Conservation (phyloP, 2,797 vertebrate species). For the Gallinago solitaria region DNA sequence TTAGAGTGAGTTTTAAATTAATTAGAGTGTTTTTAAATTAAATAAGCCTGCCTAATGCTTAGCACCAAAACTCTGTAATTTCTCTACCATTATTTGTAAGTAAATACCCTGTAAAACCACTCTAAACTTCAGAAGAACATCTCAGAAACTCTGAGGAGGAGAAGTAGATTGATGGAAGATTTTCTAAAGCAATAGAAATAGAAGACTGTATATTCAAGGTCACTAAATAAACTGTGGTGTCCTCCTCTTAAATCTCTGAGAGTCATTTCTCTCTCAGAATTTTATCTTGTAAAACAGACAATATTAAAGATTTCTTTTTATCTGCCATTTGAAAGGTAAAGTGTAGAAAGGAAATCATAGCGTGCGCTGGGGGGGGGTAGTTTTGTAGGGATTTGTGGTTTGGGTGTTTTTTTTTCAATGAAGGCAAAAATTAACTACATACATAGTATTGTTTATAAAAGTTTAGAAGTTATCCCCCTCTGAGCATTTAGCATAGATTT, state of each 20-base stretch:
- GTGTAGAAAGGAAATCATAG: background rate
- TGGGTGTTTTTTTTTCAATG: background rate
- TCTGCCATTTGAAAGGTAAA: background rate
- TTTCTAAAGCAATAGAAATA: background rate
- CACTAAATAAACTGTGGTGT: background rate
- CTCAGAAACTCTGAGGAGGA: background rate
- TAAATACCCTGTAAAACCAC: background rate
- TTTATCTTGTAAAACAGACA: background rate
- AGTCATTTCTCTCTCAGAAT: background rate
- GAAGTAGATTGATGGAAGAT: background rate
- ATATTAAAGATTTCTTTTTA: background rate
- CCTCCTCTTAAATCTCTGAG: background rate
- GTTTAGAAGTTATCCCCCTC: background rate
- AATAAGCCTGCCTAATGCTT: background rate
- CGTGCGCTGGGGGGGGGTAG: background rate
- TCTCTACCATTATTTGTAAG: background rate
- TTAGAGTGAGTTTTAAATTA: background rate
- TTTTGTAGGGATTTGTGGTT: background rate
- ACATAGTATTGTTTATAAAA: background rate
- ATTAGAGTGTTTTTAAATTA: background rate
- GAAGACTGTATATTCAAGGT: background rate
- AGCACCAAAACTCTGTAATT: background rate
- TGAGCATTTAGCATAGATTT: slow-evolving; percentile 24
- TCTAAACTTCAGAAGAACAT: background rate
- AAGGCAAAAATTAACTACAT: background rate